Evolutionary conservation across 1,140 invertebrate genomes (phyloP), one percentile per base, ranked within the genome.

Genomic region (Bombus difficillimus): DNA sequence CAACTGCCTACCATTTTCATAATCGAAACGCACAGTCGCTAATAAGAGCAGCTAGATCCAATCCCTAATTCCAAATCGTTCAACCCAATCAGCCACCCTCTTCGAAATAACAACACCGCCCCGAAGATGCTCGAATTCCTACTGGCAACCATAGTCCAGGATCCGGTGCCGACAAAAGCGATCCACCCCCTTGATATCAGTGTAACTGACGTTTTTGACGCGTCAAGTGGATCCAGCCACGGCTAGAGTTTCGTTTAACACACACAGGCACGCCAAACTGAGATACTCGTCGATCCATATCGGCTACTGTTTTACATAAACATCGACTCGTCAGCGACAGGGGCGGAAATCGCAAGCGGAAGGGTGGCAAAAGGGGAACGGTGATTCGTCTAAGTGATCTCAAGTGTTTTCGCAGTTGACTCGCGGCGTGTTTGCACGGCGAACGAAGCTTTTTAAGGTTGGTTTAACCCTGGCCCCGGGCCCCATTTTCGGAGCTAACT

Each of bases 351-450:
- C 78, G 84, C 69, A 34, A 37, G 62, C 57, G 64, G 22, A 41
- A 64, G 78, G 78, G 74, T 32, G 72, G 69, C 53, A 53, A 62
- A 62, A n/a, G 59, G 71, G 80, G 71, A 41, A 32, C 80, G 62
- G 73, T 86, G 90, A 91, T 91, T 91, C 83, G 88, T 88, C 86
- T 90, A 91, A 90, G 89, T 86, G 86, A 90, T 92, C 87, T 87
- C 81, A 88, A 93, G 91, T 95, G 93, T 95, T 95, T 94, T 95
- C 93, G 91, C 92, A 95, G 92, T 95, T 93, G 92, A 94, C 93
- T 93, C 92, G 89, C 73, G 53, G 68, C n/a, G 32, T 93, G 90
- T 93, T 93, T 91, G 88, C 86, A 88, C 90, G 81, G 72, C 82
- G 76, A 81, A 47, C 57, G 73, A n/a, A 68, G 90, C 92, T 94